Percentiles rank a stretch among this genome's conserved stretches.
phyloP scores from a whole-genome alignment of 1,140 invertebrate species.

The Cydia amplana region DNA sequence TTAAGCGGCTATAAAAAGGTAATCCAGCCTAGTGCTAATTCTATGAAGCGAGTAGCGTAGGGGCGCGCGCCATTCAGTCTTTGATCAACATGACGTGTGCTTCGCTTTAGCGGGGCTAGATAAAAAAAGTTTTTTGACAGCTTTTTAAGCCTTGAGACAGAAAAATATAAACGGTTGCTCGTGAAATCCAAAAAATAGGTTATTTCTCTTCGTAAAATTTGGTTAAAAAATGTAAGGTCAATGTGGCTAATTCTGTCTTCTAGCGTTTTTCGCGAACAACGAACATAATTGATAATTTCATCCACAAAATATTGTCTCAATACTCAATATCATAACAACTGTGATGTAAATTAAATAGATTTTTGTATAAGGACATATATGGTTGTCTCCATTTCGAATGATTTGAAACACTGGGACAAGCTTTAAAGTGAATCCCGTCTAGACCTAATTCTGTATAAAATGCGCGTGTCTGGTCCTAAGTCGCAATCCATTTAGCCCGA shows the following conservation, averaged over 20 bases:
- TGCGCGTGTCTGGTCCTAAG: background rate
- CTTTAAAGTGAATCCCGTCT: background rate
- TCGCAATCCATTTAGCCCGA: background rate
- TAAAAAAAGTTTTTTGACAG: background rate
- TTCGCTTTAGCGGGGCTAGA: background rate
- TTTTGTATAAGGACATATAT: background rate
- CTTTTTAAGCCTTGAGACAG: too few relatives aligned
- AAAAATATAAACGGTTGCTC: too few relatives aligned
- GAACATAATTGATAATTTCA: too few relatives aligned
- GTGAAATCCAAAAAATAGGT: too few relatives aligned
- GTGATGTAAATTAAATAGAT: background rate
- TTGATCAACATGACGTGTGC: background rate
- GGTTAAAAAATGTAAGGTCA: too few relatives aligned
- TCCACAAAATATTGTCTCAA: too few relatives aligned
- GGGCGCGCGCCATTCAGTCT: constrained; percentile 14
- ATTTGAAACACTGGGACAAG: background rate
- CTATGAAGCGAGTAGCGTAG: background rate
- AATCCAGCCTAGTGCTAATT: background rate
- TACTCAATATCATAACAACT: background rate
- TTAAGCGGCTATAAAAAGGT: background rate
- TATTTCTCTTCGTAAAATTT: too few relatives aligned
- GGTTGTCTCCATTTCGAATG: background rate
- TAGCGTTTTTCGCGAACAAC: too few relatives aligned
- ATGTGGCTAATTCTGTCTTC: too few relatives aligned
- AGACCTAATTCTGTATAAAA: background rate